Percentiles rank a stretch among this genome's conserved stretches.
Evolutionary conservation across 2,113 vertebrate species (phyloP).

Genomic region (Polypterus bichir): DNA sequence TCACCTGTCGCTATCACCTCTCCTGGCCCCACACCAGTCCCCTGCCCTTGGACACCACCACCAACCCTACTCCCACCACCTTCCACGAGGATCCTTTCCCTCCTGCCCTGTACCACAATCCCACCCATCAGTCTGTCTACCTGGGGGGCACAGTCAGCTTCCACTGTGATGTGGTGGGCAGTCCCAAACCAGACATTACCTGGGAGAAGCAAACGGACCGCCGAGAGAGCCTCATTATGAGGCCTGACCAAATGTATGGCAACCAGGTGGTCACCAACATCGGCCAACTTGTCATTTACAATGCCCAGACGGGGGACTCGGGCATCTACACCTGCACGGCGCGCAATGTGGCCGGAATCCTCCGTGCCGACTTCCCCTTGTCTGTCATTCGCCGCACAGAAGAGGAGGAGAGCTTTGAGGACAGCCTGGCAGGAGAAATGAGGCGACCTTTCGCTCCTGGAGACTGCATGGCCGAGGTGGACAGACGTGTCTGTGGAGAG

Average conservation of each 20-base stretch:
- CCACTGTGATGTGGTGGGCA: constrained; percentile 77
- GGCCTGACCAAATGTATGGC: constrained; percentile 91
- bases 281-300: constrained; percentile 90
- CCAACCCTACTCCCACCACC: constrained; percentile 51
- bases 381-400: constrained; percentile 57
- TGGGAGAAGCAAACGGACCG: constrained; percentile 89
- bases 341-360: constrained; percentile 64
- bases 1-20: constrained; percentile 79
- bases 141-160: constrained; percentile 81
- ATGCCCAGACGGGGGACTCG: constrained; percentile 71
- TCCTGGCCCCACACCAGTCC: constrained; percentile 73
- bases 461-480: constrained; percentile 66
- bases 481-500: constrained; percentile 53
- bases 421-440: constrained; percentile 28
- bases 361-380: constrained; percentile 77
- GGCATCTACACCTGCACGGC: constrained; percentile 87
- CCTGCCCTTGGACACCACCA: constrained; percentile 63
- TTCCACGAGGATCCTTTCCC: constrained; percentile 55
- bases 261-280: constrained; percentile 93
- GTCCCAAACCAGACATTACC: constrained; percentile 72
- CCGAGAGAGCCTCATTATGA: constrained; percentile 72
- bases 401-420: constrained; percentile 37
- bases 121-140: constrained; percentile 69
- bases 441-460: constrained; percentile 48
- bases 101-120: constrained; percentile 75